Evolutionary conservation across 2,888 invertebrate genomes (phyloP).

Genomic region (Trissonchulus sp.): DNA sequence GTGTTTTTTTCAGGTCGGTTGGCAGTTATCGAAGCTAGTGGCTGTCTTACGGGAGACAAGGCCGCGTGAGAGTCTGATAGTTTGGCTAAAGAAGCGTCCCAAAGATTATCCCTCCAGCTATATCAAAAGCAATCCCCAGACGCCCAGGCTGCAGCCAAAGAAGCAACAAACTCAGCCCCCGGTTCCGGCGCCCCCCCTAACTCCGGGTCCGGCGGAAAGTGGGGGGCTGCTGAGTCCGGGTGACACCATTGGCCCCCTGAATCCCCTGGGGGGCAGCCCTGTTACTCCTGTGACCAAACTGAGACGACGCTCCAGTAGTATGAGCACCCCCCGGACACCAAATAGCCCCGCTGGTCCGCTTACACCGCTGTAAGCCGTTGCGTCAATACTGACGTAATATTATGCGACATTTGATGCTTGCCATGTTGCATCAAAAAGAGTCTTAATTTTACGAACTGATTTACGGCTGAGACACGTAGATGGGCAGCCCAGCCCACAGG

Average conservation of each 20-base stretch:
- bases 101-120: conserved; percentile 49
- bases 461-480: no score
- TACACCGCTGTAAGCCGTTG: background rate
- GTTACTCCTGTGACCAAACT: conserved; percentile 14
- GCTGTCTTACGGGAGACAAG: conserved; percentile 63
- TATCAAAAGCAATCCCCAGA: conserved; percentile 19
- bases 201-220: conserved; percentile 23
- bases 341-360: background rate
- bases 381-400: no score
- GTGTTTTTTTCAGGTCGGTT: conserved; percentile 64
- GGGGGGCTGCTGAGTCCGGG: background rate
- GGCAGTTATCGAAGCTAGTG: conserved; percentile 70
- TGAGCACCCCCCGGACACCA: conserved; percentile 27
- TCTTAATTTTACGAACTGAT: no score
- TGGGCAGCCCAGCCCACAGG: no score
- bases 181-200: background rate
- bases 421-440: no score
- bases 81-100: conserved; percentile 75
- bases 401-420: no score
- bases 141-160: background rate
- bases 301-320: conserved; percentile 29
- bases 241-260: background rate
- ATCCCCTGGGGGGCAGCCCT: background rate
- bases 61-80: conserved; percentile 65
- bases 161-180: background rate